phyloP scores from a whole-genome alignment of 2,888 invertebrate genomes.

The Chromoteleia sp. region DNA sequence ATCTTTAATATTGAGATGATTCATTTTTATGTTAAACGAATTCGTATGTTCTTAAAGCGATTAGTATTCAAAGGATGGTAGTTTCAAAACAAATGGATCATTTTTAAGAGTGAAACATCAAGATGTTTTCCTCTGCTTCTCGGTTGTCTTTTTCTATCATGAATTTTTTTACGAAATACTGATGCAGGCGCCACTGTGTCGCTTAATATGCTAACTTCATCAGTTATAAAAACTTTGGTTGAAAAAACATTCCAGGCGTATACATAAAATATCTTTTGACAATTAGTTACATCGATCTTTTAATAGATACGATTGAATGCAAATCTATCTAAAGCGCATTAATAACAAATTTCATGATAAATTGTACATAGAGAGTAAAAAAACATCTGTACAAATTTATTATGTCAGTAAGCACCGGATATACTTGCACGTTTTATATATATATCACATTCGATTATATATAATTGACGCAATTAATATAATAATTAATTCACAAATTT shows the following conservation, averaged over 20 bases:
- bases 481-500: no score
- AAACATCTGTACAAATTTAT: no score
- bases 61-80: no score
- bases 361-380: neutral
- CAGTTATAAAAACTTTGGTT: constrained; percentile 5
- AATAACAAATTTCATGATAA: constrained; percentile 28
- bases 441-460: no score
- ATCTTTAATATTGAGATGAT: no score
- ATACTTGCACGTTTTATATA: no score
- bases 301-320: constrained; percentile 6
- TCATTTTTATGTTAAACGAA: no score
- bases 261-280: constrained; percentile 21
- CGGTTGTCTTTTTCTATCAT: constrained; percentile 13
- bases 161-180: constrained; percentile 28
- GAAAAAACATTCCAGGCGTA: neutral
- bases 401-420: no score
- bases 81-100: no score
- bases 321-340: constrained; percentile 3
- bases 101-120: neutral
- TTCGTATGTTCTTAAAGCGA: no score
- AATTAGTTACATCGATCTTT: constrained; percentile 2
- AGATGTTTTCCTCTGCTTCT: neutral
- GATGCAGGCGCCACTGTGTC: constrained; percentile 35
- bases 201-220: constrained; percentile 31
- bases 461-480: no score